Conservation (phyloP, 2,113 vertebrate genomes). For the Pleuronectes platessa region DNA sequence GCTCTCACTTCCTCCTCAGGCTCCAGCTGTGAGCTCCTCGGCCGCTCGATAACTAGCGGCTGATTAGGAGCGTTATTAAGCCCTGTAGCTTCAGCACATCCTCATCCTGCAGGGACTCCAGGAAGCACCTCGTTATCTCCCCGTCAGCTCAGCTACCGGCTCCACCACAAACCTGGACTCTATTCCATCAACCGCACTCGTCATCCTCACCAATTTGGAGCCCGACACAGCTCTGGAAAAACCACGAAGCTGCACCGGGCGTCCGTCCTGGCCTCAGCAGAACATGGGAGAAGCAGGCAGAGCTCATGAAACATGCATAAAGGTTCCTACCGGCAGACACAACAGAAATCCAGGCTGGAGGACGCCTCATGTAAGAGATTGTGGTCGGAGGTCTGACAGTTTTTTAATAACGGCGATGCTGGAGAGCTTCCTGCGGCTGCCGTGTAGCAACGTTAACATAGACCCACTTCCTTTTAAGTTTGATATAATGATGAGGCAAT, state of each 20-base stretch:
- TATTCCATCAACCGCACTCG: conserved; percentile 27
- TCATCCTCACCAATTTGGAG: conserved; percentile 44
- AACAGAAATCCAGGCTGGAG: neutral
- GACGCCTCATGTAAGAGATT: neutral
- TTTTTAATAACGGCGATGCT: conserved; percentile 25
- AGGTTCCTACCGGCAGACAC: neutral
- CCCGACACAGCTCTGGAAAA: conserved; percentile 22
- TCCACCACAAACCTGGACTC: conserved; percentile 26
- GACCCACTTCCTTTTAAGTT: neutral
- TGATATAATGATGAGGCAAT: conserved; percentile 36
- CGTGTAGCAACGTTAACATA: conserved; percentile 4
- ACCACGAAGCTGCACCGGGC: no score
- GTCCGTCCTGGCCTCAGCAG: no score
- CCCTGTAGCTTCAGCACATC: conserved; percentile 29
- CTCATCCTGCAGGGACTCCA: conserved; percentile 40
- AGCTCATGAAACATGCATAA: neutral
- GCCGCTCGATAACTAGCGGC: conserved; percentile 46
- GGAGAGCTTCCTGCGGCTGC: neutral
- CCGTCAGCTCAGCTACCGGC: conserved; percentile 32
- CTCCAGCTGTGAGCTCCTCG: conserved; percentile 35
- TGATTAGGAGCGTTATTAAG: conserved; percentile 62
- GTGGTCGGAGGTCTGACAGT: conserved; percentile 29
- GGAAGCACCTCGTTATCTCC: conserved; percentile 61
- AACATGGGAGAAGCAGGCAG: no score
- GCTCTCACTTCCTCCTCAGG: conserved; percentile 33